Evolutionary conservation across 2,797 vertebrate species (phyloP), one percentile per base, ranked within the genome.

Genomic region (Pyrocephalus nanus): DNA sequence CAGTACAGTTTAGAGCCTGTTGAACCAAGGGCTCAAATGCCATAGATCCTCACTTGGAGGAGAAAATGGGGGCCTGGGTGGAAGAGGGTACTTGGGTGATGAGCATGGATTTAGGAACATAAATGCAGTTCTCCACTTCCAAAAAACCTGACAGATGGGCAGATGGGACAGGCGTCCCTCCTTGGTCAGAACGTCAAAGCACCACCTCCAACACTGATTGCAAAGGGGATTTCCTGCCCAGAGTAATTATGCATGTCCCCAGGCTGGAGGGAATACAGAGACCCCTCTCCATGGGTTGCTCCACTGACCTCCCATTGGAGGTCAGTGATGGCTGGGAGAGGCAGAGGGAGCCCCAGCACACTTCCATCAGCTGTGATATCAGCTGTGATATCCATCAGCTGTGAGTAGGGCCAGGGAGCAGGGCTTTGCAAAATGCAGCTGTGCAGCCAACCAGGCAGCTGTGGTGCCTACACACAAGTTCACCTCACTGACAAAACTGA

Each of bases 181-280:
- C 19, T 47, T 26, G 25, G 23, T 20, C 62, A 23, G 25, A 7
- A 5, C 26, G 22, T 38, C 34, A 67, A 60, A 90, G 73, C 10
- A 22, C 11, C 6, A 1, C 3, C 1, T 69, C 57, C 3, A 2
- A 25, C 40, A 9, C 43, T 4, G 3, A 50, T 4, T 5, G 2
- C 6, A 57, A 36, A 36, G 47, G 23, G 4, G 13, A 6, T 43
- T 67, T 86, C 48, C 81, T 34, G 15, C 34, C 21, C 34, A 5
- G 62, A 16, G 23, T 17, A 29, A 0, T 3, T 6, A 11, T 8
- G 20, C 36, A 2, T 2, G 13, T 19, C 17, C 32, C 23, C 25
- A 21, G 5, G 51, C 51, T 61, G 73, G 25, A 62, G 30, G 14
- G 26, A 34, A 14, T 2, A 6, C 4, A 21, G 29, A 54, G 18